Evolutionary conservation across 2,888 invertebrate species (phyloP).

Genomic region (Heterodera filipjevi): DNA sequence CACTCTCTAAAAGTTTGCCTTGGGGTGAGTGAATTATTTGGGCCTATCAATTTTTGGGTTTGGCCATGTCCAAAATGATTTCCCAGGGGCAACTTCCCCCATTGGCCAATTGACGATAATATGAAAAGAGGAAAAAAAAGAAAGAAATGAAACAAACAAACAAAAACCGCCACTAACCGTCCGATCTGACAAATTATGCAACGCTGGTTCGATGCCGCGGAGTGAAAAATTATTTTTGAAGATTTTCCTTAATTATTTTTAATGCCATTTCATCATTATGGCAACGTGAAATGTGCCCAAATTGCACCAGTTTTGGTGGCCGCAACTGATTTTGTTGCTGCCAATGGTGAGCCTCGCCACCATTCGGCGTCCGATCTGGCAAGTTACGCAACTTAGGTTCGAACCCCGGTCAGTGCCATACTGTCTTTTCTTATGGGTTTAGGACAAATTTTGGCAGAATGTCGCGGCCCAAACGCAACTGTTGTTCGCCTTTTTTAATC

Average conservation of each 20-base stretch:
- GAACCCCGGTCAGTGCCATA: not conserved
- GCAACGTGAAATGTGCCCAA: not conserved
- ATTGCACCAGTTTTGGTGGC: not conserved
- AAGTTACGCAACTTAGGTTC: conserved; percentile 3
- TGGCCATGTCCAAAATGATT: conserved; percentile 10
- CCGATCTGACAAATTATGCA: not conserved
- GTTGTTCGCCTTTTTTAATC: not conserved
- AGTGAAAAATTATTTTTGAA: not conserved
- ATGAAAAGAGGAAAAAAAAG: not conserved
- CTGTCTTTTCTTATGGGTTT: not conserved
- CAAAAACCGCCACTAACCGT: not conserved
- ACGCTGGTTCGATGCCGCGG: not conserved
- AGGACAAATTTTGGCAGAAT: not conserved
- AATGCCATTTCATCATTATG: not conserved
- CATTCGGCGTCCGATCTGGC: conserved; percentile 4
- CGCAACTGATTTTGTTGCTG: not conserved
- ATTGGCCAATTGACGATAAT: not conserved
- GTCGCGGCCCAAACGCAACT: not conserved
- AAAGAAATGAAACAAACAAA: not conserved
- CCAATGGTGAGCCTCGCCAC: not conserved
- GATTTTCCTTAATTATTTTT: not conserved
- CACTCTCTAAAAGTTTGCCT: not conserved
- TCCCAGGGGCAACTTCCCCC: not conserved
- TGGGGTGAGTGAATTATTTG: not conserved
- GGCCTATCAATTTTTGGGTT: conserved; percentile 1